Evolutionary conservation across 2,888 invertebrate species (phyloP).

Genomic region (Cheilosia scutellata): DNA sequence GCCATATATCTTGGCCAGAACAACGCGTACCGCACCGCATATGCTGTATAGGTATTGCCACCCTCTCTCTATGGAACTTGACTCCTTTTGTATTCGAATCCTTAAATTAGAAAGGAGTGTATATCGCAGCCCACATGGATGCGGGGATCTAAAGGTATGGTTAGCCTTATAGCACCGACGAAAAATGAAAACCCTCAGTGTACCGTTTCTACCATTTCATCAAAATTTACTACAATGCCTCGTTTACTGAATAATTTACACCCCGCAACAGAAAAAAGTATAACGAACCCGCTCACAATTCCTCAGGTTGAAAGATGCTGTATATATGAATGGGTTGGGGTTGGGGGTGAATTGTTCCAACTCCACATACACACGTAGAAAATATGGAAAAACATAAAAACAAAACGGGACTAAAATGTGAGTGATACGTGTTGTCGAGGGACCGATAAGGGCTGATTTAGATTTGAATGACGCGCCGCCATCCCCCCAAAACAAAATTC

Average conservation of each 20-base stretch:
- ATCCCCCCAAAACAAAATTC: background rate
- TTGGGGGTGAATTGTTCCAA: conserved; percentile 32
- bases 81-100: conserved; percentile 73
- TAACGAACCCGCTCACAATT: conserved; percentile 52
- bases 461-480: conserved; percentile 77
- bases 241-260: conserved; percentile 76
- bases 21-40: conserved; percentile 38
- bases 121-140: conserved; percentile 7
- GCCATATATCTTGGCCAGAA: conserved; percentile 58
- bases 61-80: conserved; percentile 19
- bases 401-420: conserved; percentile 77
- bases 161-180: conserved; percentile 6
- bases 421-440: conserved; percentile 79
- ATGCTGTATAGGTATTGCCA: conserved; percentile 23
- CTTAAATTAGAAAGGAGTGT: conserved; percentile 72
- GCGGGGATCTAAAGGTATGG: background rate
- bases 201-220: conserved; percentile 71
- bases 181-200: conserved; percentile 69
- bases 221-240: conserved; percentile 76
- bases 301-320: conserved; percentile 64
- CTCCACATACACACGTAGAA: conserved; percentile 64
- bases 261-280: conserved; percentile 43
- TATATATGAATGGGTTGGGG: background rate
- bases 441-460: conserved; percentile 80
- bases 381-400: conserved; percentile 77